phyloP scores from a whole-genome alignment of 2,888 invertebrate genomes.

The Macrophya annulata region DNA sequence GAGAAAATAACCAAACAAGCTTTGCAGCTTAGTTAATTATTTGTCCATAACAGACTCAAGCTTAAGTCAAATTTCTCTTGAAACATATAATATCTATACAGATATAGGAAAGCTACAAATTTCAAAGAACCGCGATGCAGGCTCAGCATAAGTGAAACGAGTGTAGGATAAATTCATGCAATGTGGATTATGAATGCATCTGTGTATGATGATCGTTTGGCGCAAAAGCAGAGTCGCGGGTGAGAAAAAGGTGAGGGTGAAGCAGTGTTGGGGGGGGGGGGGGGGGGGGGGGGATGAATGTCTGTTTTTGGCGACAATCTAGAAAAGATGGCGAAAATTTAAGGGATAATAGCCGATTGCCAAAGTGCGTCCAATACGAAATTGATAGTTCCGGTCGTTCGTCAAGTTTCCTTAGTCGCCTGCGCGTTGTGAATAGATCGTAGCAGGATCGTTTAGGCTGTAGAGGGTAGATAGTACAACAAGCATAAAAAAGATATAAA shows the following conservation, averaged over 20 bases:
- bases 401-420: constrained; percentile 50
- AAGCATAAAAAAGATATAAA: constrained; percentile 39
- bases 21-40: background rate
- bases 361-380: constrained; percentile 45
- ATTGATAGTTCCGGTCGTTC: constrained; percentile 47
- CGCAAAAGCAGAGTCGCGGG: background rate
- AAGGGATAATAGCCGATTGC: background rate
- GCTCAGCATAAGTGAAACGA: background rate
- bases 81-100: background rate
- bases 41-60: background rate
- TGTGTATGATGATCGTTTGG: background rate
- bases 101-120: background rate
- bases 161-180: background rate
- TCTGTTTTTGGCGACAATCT: background rate
- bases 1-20: background rate
- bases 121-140: background rate
- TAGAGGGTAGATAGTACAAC: constrained; percentile 51
- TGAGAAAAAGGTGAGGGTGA: constrained; percentile 27
- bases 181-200: background rate
- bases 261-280: background rate
- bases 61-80: background rate
- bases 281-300: too few relatives aligned
- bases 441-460: constrained; percentile 46
- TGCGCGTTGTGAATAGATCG: constrained; percentile 49
- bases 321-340: background rate